phyloP scores from a whole-genome alignment of 2,888 invertebrate species.

The Rhorus exstirpatorius region DNA sequence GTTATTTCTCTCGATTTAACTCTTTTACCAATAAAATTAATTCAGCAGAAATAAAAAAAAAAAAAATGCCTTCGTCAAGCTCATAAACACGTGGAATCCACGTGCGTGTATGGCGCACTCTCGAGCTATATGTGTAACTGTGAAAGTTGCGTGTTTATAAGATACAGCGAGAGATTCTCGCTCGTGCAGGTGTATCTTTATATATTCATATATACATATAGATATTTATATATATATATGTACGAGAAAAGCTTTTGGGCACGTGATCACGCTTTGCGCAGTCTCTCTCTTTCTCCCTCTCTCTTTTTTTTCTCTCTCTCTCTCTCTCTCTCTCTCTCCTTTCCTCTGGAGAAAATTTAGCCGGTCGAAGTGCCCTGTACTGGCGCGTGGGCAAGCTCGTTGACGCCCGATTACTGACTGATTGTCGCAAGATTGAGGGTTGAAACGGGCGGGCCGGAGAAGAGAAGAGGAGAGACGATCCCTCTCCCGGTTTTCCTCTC shows the following conservation, averaged over 20 bases:
- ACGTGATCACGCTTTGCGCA: constrained; percentile 59
- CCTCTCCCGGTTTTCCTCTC: constrained; percentile 69
- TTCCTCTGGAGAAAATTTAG: constrained; percentile 53
- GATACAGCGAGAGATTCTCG: constrained; percentile 36
- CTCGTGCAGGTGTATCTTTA: constrained; percentile 33
- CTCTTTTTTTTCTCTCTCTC: constrained; percentile 41
- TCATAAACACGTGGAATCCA: constrained; percentile 66
- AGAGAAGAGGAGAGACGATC: constrained; percentile 58
- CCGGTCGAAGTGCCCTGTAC: constrained; percentile 56
- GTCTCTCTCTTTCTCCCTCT: constrained; percentile 32
- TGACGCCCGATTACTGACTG: constrained; percentile 82
- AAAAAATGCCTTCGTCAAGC: neutral
- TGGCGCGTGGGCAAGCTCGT: constrained; percentile 77
- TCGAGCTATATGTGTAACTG: constrained; percentile 24
- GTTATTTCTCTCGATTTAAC: neutral
- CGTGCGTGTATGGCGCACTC: constrained; percentile 50
- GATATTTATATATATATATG: too few relatives aligned
- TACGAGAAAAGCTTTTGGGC: constrained; percentile 39
- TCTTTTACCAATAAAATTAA: too few relatives aligned
- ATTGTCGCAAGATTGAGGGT: constrained; percentile 82
- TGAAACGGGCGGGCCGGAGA: constrained; percentile 69
- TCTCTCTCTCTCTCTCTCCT: constrained; percentile 27
- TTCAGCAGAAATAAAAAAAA: neutral
- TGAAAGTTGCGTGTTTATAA: constrained; percentile 55
- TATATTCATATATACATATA: too few relatives aligned